phyloP scores from a whole-genome alignment of 30 jellyfish, hydroid and myxozoan genomes.

The Hydra vulgaris region DNA sequence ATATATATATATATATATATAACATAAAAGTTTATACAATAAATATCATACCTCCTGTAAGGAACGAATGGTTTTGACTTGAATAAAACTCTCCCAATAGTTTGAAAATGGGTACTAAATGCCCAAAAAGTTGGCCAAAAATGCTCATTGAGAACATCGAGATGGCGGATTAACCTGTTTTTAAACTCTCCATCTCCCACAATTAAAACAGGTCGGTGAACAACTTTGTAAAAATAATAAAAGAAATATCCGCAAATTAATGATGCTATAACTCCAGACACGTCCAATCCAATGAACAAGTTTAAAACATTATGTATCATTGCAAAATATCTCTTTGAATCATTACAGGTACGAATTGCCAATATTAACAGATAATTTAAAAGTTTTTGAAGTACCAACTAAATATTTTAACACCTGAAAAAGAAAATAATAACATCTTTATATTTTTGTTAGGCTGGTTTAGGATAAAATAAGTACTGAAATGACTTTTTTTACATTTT shows the following conservation, averaged over 20 bases:
- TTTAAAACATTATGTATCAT: not conserved
- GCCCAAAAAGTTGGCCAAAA: constrained; percentile 94
- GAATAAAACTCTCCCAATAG: constrained; percentile 57
- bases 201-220: constrained; percentile 53
- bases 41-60: constrained; percentile 44
- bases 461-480: too few relatives aligned
- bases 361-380: too few relatives aligned
- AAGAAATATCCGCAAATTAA: constrained; percentile 16
- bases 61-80: constrained; percentile 51
- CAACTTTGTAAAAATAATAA: constrained; percentile 55
- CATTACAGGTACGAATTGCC: not conserved
- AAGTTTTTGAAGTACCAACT: too few relatives aligned
- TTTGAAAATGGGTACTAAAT: constrained; percentile 58
- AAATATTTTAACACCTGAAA: too few relatives aligned
- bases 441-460: too few relatives aligned
- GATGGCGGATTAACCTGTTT: constrained; percentile 17
- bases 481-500: too few relatives aligned
- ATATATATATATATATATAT: too few relatives aligned
- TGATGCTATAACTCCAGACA: not conserved
- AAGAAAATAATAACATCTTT: too few relatives aligned
- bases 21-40: not conserved
- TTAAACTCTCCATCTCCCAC: constrained; percentile 44
- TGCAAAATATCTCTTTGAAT: not conserved
- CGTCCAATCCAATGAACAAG: not conserved
- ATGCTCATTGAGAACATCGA: constrained; percentile 28